These are phyloP conservation scores for Myotis myotis DNA, from an alignment of 2,797 vertebrate genomes.

Conservation along the genomic window DNA sequence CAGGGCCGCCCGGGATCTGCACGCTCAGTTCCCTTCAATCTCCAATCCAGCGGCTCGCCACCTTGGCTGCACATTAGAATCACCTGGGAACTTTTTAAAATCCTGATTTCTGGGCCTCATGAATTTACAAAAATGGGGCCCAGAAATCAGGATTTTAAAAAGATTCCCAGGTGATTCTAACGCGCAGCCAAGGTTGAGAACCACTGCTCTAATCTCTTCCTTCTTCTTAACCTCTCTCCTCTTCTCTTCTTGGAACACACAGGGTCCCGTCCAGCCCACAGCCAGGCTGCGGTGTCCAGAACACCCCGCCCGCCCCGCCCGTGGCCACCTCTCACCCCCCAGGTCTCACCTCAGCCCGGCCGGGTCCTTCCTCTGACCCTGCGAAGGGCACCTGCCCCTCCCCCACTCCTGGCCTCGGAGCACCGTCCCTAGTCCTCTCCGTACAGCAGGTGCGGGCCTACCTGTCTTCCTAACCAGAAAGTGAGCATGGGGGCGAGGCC, in stretches of 20 bases:
- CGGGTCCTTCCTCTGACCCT: not conserved
- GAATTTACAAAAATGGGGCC: no score
- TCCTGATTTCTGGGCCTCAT: no score
- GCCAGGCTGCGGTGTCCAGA: not conserved
- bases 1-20: no score
- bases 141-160: no score
- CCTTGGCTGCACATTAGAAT: no score
- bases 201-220: no score
- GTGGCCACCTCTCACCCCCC: not conserved
- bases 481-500: not conserved
- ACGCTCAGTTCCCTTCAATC: no score
- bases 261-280: not conserved
- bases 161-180: no score
- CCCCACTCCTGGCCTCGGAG: not conserved
- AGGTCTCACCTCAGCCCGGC: not conserved
- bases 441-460: not conserved
- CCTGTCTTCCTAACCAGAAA: not conserved
- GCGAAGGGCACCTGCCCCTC: accelerated
- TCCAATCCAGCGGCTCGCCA: no score
- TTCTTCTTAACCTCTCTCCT: not conserved
- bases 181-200: no score
- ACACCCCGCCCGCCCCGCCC: not conserved
- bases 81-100: no score
- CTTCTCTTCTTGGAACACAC: not conserved
- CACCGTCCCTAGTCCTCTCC: not conserved